A percentile compares a stretch with the other conserved stretches of the same genome.
Conservation (phyloP, 2,888 invertebrate genomes). For the Erpobdella octoculata region DNA sequence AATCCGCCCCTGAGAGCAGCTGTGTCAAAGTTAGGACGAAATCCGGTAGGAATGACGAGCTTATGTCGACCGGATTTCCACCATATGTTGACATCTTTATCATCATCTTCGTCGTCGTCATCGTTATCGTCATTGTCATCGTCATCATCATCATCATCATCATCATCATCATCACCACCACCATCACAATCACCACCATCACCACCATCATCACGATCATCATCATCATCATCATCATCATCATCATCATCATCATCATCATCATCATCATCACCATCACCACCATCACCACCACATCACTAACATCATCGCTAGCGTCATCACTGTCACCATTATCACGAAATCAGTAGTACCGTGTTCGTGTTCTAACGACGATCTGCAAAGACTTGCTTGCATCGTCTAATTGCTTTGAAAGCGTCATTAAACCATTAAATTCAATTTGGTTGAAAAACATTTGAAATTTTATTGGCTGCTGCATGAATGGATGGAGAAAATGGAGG, state of each 20-base stretch:
- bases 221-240: neutral
- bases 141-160: slow-evolving; percentile 21
- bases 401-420: too few relatives aligned
- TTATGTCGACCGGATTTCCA: too few relatives aligned
- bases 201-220: neutral
- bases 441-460: too few relatives aligned
- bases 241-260: slow-evolving; percentile 11
- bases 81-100: neutral
- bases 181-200: neutral
- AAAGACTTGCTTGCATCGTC: too few relatives aligned
- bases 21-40: too few relatives aligned
- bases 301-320: slow-evolving; percentile 4
- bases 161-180: neutral
- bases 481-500: too few relatives aligned
- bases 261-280: slow-evolving; percentile 3
- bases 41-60: too few relatives aligned
- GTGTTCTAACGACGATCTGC: too few relatives aligned
- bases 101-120: slow-evolving; percentile 16
- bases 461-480: too few relatives aligned
- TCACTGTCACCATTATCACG: slow-evolving; percentile 13
- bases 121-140: neutral
- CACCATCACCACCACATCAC: slow-evolving; percentile 12
- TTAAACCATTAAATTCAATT: too few relatives aligned
- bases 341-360: too few relatives aligned
- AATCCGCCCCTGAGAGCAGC: too few relatives aligned